Percentiles rank a stretch among this genome's conserved stretches.
Conservation (phyloP, 2,888 invertebrate species). For the Synergus umbraculus region DNA sequence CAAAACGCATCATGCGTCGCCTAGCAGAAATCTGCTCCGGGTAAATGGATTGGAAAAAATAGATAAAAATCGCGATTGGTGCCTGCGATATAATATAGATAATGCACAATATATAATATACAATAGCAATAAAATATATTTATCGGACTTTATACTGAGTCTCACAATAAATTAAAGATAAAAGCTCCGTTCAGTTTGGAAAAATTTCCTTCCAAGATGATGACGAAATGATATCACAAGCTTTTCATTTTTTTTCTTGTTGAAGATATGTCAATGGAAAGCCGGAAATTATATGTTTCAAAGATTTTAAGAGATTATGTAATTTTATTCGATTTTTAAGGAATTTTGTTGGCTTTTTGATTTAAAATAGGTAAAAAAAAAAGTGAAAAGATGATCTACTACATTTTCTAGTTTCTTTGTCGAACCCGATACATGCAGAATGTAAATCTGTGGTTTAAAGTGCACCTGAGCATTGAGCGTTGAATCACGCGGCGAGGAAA, state of each 20-base stretch:
- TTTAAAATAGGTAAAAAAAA: too few species aligned
- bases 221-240: not conserved
- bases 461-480: constrained; percentile 51
- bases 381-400: too few species aligned
- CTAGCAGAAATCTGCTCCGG: constrained; percentile 45
- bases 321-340: too few species aligned
- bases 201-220: not conserved
- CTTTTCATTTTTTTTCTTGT: not conserved
- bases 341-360: too few species aligned
- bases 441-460: constrained; percentile 54
- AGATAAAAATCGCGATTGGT: not conserved
- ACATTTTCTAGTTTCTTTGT: not conserved
- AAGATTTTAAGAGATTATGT: too few species aligned
- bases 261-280: too few species aligned
- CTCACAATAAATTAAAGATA: not conserved
- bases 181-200: not conserved
- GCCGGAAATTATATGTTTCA: too few species aligned
- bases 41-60: constrained; percentile 28
- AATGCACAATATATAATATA: not conserved
- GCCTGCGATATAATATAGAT: not conserved
- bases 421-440: constrained; percentile 4
- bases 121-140: not conserved
- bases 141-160: not conserved
- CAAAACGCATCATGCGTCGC: constrained; percentile 49
- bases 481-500: constrained; percentile 54